phyloP scores from a whole-genome alignment of 2,888 invertebrate genomes.

The Deilephila elpenor region DNA sequence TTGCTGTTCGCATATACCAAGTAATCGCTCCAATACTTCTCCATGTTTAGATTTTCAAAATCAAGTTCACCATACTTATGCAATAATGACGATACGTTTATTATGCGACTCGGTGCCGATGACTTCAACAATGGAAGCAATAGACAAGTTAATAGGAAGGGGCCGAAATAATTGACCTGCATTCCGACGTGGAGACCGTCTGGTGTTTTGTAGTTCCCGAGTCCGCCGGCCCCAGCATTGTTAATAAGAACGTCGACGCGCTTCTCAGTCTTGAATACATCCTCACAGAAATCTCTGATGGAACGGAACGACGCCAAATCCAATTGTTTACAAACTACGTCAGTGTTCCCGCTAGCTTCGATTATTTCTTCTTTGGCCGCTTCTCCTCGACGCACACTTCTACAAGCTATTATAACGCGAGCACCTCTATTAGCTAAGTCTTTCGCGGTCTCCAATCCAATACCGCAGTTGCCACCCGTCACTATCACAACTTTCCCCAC shows the following conservation, averaged over 20 bases:
- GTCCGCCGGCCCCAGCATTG: constrained; percentile 84
- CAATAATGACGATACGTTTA: constrained; percentile 86
- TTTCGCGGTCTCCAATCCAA: constrained; percentile 82
- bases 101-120: constrained; percentile 86
- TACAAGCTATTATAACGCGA: constrained; percentile 79
- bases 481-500: constrained; percentile 78
- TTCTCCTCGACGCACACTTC: constrained; percentile 69
- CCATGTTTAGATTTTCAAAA: constrained; percentile 79
- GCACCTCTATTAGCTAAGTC: constrained; percentile 81
- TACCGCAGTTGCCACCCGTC: constrained; percentile 79
- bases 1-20: constrained; percentile 82
- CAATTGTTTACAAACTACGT: constrained; percentile 67
- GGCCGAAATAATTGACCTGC: constrained; percentile 89
- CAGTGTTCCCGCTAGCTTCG: constrained; percentile 65
- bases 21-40: constrained; percentile 80
- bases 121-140: constrained; percentile 79
- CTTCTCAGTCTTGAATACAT: constrained; percentile 76
- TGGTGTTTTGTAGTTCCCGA: constrained; percentile 81
- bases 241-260: constrained; percentile 85
- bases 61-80: constrained; percentile 80
- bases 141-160: constrained; percentile 89
- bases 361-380: constrained; percentile 71
- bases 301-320: constrained; percentile 78
- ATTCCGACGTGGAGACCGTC: constrained; percentile 88
- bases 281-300: constrained; percentile 83